phyloP scores from a whole-genome alignment of 2,888 invertebrate species.

The Serrognathus titanus region DNA sequence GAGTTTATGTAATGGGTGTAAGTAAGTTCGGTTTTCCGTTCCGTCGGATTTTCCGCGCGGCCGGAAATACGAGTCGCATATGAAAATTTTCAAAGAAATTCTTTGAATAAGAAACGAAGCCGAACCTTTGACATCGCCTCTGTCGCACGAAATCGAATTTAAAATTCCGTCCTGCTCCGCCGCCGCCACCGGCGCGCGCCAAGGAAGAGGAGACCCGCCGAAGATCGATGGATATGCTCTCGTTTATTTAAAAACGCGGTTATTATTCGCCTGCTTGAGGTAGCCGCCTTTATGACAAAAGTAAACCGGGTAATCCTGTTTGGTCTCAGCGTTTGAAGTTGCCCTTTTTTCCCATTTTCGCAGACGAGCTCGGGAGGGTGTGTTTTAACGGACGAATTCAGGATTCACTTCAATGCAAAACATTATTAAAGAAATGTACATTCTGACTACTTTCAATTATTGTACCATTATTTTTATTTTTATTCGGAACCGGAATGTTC shows the following conservation, averaged over 20 bases:
- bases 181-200: background rate
- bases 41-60: background rate
- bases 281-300: conserved; percentile 22
- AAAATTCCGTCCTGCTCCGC: conserved; percentile 12
- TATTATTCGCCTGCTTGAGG: conserved; percentile 20
- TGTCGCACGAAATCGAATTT: conserved; percentile 25
- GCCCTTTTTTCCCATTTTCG: conserved; percentile 29
- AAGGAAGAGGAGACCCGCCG: background rate
- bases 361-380: too few relatives aligned
- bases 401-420: too few relatives aligned
- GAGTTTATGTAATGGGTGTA: too few relatives aligned
- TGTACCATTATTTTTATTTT: too few relatives aligned
- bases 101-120: conserved; percentile 23
- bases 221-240: conserved; percentile 24
- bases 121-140: conserved; percentile 26
- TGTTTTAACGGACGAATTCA: too few relatives aligned
- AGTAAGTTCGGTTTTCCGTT: background rate
- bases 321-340: conserved; percentile 30
- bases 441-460: too few relatives aligned
- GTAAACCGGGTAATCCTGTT: conserved; percentile 33
- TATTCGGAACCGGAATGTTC: too few relatives aligned
- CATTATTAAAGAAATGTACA: too few relatives aligned
- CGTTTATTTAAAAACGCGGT: conserved; percentile 27
- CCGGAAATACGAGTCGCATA: conserved; percentile 5
- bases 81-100: conserved; percentile 7